A percentile compares a stretch with the other conserved stretches of the same genome.
These are phyloP conservation scores for Euzetes globulus DNA, from an alignment of 2,888 invertebrate genomes.

Conservation along the genomic window DNA sequence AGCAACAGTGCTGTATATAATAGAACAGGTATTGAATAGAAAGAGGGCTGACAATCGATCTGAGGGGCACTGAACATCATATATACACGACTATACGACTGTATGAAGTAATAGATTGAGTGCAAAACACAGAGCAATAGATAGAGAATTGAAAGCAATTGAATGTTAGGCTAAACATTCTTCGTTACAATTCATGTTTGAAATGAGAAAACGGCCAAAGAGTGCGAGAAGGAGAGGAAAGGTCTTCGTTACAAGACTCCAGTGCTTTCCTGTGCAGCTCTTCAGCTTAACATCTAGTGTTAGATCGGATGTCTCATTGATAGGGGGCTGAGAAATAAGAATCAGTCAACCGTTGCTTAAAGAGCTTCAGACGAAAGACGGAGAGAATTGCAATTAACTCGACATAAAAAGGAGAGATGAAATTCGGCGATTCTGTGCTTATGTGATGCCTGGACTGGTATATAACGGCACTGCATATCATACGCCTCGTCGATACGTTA, in stretches of 20 bases:
- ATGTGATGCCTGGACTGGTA: neutral
- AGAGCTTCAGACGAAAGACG: neutral
- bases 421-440: neutral
- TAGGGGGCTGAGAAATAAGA: slow-evolving; percentile 7
- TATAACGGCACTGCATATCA: neutral
- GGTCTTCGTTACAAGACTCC: neutral
- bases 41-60: neutral
- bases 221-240: neutral
- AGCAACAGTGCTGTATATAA: no score
- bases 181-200: slow-evolving; percentile 18
- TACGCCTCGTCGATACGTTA: slow-evolving; percentile 9
- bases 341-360: slow-evolving; percentile 6
- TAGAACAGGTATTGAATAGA: neutral
- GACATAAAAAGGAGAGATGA: slow-evolving; percentile 15
- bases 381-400: slow-evolving; percentile 23
- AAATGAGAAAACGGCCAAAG: neutral
- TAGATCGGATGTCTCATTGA: slow-evolving; percentile 8
- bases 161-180: neutral
- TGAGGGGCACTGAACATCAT: neutral
- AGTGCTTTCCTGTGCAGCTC: no score
- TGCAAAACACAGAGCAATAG: neutral
- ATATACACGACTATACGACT: no score
- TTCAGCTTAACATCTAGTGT: neutral
- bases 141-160: neutral
- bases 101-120: no score